Percentiles rank a stretch among this genome's conserved stretches.
These are phyloP conservation scores for Falcunculus frontatus DNA, from an alignment of 2,113 vertebrate genomes.

Conservation along the genomic window DNA sequence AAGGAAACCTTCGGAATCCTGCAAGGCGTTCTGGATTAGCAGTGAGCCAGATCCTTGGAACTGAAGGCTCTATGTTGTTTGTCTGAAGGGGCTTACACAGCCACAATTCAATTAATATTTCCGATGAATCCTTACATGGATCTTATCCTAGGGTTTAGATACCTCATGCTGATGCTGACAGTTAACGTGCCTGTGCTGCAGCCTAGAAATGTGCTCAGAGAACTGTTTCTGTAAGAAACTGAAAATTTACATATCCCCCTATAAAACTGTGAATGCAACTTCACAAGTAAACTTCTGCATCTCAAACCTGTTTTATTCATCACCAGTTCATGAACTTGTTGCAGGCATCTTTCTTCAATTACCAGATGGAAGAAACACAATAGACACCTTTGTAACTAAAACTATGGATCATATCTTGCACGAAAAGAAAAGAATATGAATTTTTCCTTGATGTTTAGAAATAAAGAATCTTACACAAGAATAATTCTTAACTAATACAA, in stretches of 20 bases:
- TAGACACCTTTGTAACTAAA: background rate
- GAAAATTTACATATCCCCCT: background rate
- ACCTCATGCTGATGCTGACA: background rate
- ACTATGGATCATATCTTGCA: background rate
- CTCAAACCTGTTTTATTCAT: background rate
- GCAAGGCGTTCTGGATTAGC: background rate
- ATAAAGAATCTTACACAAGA: background rate
- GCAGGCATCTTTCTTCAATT: background rate
- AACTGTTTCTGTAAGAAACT: background rate
- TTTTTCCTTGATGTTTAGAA: background rate
- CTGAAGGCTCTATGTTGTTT: background rate
- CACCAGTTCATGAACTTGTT: background rate
- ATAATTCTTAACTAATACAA: background rate
- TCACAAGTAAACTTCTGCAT: background rate
- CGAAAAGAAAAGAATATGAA: background rate
- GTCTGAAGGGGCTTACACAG: background rate
- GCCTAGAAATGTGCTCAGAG: background rate
- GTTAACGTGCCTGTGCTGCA: background rate
- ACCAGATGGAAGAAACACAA: background rate
- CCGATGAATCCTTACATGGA: background rate
- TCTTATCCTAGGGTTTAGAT: background rate
- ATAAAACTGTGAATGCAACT: background rate
- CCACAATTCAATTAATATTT: background rate
- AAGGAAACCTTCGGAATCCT: background rate
- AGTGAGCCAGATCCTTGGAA: background rate